Percentiles rank a stretch among this genome's conserved stretches.
Conservation (phyloP, 2,888 invertebrate genomes). For the Philereme vetulata region DNA sequence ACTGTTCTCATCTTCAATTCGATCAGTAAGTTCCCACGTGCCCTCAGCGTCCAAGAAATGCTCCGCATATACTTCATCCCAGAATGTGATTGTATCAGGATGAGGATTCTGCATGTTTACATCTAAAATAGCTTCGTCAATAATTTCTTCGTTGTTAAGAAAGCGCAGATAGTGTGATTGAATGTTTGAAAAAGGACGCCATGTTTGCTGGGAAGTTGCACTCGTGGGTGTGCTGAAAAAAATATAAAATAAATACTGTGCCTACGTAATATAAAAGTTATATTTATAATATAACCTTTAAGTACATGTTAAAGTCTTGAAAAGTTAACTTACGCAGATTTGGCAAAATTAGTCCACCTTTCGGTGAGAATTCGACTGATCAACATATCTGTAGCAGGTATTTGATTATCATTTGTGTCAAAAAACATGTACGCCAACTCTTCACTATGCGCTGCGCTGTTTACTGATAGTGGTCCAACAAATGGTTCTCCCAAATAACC, state of each 20-base stretch:
- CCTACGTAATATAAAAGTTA: too few relatives aligned
- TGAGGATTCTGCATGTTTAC: slow-evolving; percentile 55
- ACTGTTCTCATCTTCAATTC: slow-evolving; percentile 46
- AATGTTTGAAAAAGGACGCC: slow-evolving; percentile 57
- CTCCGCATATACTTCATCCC: slow-evolving; percentile 62
- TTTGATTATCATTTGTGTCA: slow-evolving; percentile 34
- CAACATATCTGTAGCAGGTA: slow-evolving; percentile 48
- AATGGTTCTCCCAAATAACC: slow-evolving; percentile 60
- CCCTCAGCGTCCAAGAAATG: slow-evolving; percentile 65
- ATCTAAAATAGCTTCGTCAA: slow-evolving; percentile 49
- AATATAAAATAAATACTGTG: slow-evolving; percentile 11
- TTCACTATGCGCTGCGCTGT: slow-evolving; percentile 66
- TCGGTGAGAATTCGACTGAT: slow-evolving; percentile 64
- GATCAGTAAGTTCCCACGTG: slow-evolving; percentile 52
- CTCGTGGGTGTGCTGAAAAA: slow-evolving; percentile 63
- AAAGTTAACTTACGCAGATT: slow-evolving; percentile 57
- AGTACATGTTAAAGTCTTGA: too few relatives aligned
- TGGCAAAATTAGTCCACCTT: slow-evolving; percentile 75
- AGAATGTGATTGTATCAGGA: slow-evolving; percentile 52
- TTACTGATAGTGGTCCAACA: slow-evolving; percentile 53
- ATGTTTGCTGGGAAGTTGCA: slow-evolving; percentile 51
- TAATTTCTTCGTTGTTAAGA: slow-evolving; percentile 52
- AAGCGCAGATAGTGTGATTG: slow-evolving; percentile 52
- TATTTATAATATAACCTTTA: too few relatives aligned
- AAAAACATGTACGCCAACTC: slow-evolving; percentile 70